A percentile compares a stretch with the other conserved stretches of the same genome.
These are phyloP conservation scores for Melanostigma gelatinosum DNA, from an alignment of 2,113 vertebrate species.

Conservation along the genomic window DNA sequence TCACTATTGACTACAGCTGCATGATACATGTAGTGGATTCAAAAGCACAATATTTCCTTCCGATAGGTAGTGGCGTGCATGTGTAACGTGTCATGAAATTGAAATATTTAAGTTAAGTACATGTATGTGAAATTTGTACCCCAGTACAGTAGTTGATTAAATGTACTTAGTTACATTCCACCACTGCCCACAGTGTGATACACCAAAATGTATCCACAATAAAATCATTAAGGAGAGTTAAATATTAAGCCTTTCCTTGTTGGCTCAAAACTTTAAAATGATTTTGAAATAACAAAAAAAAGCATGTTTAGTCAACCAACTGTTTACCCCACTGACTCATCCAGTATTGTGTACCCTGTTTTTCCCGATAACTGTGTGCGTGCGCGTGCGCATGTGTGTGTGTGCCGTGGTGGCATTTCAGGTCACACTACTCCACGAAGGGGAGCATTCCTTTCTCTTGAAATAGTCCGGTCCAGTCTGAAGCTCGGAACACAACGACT, in stretches of 20 bases:
- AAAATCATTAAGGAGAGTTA: neutral
- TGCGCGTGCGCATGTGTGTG: neutral
- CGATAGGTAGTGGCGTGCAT: neutral
- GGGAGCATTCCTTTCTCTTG: slow-evolving; percentile 67
- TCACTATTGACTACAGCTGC: neutral
- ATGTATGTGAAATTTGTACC: neutral
- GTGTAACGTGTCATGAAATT: neutral
- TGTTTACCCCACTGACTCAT: neutral
- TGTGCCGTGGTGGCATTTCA: slow-evolving; percentile 41
- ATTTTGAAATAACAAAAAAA: neutral
- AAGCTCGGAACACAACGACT: slow-evolving; percentile 24
- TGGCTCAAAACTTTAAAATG: neutral
- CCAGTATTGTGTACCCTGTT: neutral
- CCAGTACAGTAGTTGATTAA: neutral
- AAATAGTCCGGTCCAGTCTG: slow-evolving; percentile 26
- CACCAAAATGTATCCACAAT: neutral
- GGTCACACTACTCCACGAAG: slow-evolving; percentile 41
- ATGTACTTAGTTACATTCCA: neutral
- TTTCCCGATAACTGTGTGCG: neutral
- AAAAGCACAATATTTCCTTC: neutral
- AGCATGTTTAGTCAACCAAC: neutral
- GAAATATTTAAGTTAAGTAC: neutral
- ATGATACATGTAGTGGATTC: neutral
- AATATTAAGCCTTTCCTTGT: neutral
- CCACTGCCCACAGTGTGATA: neutral